Percentiles rank a stretch among this genome's conserved stretches.
These are phyloP conservation scores for Glossophaga mutica DNA, from an alignment of 2,797 vertebrate genomes.

Conservation along the genomic window DNA sequence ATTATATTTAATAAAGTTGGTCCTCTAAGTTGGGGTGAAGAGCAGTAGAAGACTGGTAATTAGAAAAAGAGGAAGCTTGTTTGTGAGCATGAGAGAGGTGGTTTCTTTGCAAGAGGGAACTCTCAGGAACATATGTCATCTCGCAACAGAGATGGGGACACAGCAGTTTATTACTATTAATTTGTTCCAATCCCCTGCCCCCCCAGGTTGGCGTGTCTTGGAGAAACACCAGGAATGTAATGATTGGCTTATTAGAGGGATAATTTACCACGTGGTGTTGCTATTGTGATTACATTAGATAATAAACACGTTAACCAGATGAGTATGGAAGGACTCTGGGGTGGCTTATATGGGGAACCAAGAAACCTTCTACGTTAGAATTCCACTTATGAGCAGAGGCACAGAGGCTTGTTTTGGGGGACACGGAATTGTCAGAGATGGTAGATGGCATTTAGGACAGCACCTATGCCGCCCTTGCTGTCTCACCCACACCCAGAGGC, in stretches of 20 bases:
- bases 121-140: not conserved
- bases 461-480: not conserved
- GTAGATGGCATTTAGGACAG: too few species aligned
- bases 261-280: not conserved
- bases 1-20: not conserved
- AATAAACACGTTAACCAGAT: not conserved
- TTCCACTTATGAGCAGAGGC: not conserved
- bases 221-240: not conserved
- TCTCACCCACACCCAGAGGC: not conserved
- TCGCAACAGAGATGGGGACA: not conserved
- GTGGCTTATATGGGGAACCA: not conserved
- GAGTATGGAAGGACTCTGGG: not conserved
- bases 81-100: not conserved
- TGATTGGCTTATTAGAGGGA: not conserved
- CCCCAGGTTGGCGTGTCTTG: not conserved
- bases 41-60: not conserved
- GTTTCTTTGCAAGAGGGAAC: not conserved
- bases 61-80: not conserved
- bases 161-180: not conserved
- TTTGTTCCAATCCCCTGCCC: not conserved
- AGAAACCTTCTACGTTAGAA: not conserved
- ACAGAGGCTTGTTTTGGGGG: not conserved
- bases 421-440: not conserved
- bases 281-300: not conserved
- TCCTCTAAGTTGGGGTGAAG: not conserved